These are phyloP conservation scores for Tortrix viridana DNA, from an alignment of 2,888 invertebrate species.

Conservation along the genomic window DNA sequence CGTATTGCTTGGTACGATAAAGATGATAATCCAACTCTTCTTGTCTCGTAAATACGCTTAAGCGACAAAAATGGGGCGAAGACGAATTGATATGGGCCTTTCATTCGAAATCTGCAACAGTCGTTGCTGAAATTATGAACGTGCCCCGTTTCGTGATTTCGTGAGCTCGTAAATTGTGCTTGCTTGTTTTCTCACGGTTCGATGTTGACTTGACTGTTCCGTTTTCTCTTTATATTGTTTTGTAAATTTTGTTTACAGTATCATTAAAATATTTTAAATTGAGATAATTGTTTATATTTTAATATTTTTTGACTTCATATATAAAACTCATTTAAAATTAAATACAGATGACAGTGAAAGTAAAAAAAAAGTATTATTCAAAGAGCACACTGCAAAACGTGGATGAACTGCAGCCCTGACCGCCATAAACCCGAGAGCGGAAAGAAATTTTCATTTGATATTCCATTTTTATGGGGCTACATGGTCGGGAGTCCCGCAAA, in stretches of 20 bases:
- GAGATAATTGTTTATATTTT: too few relatives aligned
- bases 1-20: conserved; percentile 48
- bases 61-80: conserved; percentile 47
- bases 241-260: too few relatives aligned
- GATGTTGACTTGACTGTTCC: background rate
- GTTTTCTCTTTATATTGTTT: too few relatives aligned
- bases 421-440: conserved; percentile 60
- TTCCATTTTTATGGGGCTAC: conserved; percentile 62
- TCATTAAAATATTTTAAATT: too few relatives aligned
- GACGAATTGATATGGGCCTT: conserved; percentile 49
- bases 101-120: conserved; percentile 43
- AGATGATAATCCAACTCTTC: conserved; percentile 58
- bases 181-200: background rate
- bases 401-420: conserved; percentile 53
- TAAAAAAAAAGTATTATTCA: background rate
- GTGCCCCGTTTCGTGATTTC: conserved; percentile 11
- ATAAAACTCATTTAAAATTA: too few relatives aligned
- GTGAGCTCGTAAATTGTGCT: background rate
- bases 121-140: conserved; percentile 23
- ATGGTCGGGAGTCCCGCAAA: conserved; percentile 50
- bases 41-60: conserved; percentile 48
- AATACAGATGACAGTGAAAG: background rate
- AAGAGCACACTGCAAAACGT: conserved; percentile 37
- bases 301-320: too few relatives aligned
- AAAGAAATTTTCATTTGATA: conserved; percentile 68